A percentile compares a stretch with the other conserved stretches of the same genome.
Conservation (phyloP, 2,113 vertebrate genomes). For the Meles meles region DNA sequence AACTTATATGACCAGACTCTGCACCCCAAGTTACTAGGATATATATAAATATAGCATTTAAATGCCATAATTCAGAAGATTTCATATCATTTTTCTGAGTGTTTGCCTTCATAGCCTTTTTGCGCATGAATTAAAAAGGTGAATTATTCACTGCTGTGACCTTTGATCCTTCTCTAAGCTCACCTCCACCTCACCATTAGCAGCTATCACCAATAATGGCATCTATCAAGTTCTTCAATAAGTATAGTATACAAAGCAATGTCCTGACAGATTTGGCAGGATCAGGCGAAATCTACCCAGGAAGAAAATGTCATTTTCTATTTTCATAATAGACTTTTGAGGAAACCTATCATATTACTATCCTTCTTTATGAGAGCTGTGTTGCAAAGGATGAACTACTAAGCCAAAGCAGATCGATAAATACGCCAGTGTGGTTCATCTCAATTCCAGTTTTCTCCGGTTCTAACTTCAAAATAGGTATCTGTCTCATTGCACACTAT, state of each 20-base stretch:
- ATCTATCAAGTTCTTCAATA: constrained; percentile 23
- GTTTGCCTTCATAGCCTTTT: background rate
- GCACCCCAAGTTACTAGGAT: background rate
- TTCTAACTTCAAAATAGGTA: constrained; percentile 64
- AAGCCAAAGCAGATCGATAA: constrained; percentile 48
- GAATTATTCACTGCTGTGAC: background rate
- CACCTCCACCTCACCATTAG: background rate
- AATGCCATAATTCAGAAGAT: background rate
- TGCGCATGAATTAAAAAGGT: background rate
- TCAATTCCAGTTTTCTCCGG: constrained; percentile 48
- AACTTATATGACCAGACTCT: background rate
- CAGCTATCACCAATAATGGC: background rate
- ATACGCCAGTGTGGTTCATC: constrained; percentile 40
- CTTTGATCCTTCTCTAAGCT: background rate
- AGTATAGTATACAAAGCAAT: constrained; percentile 16
- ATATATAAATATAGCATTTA: background rate
- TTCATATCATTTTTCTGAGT: background rate
- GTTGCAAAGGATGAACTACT: constrained; percentile 54
- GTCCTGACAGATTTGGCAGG: constrained; percentile 27
- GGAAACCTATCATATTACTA: constrained; percentile 62
- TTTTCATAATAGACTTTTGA: constrained; percentile 75
- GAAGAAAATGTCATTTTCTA: constrained; percentile 69
- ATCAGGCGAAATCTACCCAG: constrained; percentile 54
- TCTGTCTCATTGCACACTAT: background rate
- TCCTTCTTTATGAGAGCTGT: constrained; percentile 68